Base-by-base conservation (phyloP, 2,888 invertebrate species). In the Colostygia pectinataria region DNA sequence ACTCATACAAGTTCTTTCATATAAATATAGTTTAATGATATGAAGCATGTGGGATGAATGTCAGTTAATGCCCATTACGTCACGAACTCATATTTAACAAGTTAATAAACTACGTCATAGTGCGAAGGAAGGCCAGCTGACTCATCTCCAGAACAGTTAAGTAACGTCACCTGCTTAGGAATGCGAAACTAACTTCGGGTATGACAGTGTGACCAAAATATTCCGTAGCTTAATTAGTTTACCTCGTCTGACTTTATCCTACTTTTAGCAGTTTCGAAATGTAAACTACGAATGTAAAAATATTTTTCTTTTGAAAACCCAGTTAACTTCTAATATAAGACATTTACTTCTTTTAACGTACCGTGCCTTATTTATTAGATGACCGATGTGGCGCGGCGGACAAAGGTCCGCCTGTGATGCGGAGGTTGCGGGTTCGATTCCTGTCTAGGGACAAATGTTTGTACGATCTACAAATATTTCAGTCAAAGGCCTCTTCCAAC, bases 121-220 rank as follows among this genome's bases (percentile, higher is more conserved):
- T 13, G 15, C 27, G 32, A 23, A 23, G 27, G 13, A 40, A 51
- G 51, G 45, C 45, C 46, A 24, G 44, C 29, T 40, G 43, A 57
- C 39, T 49, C 43, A 46, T 49, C 40, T 48, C 24, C 37, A 46
- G 32, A 45, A 45, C 39, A 36, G 46, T 48, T 44, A 48, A 55
- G 46, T 31, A 24, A 46, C 40, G 44, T 31, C 41, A 47, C 41
- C 46, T 45, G 42, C 28, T 50, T 53, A 42, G 40, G 47, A 55
- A 57, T 59, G 50, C 49, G 42, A 57, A 57, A 53, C 49, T 57
- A 51, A 49, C 40, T 46, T 43, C 14, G 27, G 33, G 51, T 52
- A 53, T 53, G 51, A 43, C 55, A 46, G 53, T 57, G 57, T 59
- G 57, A 55, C 57, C 53, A 49, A 57, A 59, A 59, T 59, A 57